Evolutionary conservation across 1,140 invertebrate genomes (phyloP).

Genomic region (Drosophila carrolli): DNA sequence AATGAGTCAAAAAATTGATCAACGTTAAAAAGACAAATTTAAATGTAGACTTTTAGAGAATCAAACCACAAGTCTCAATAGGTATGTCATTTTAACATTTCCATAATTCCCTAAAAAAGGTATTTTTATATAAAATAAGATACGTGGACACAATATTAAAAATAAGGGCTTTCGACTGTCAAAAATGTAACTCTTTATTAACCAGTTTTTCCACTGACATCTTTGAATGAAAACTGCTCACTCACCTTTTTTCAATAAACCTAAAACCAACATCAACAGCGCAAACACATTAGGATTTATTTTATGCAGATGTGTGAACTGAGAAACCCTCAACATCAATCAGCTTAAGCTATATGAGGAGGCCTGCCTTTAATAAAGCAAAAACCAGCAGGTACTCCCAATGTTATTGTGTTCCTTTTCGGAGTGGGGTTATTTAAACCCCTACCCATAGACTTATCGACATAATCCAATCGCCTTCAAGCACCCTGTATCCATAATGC

Average conservation of each 20-base stretch:
- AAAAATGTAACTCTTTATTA: no score
- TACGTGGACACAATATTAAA: not conserved
- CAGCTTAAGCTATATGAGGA: conserved; percentile 26
- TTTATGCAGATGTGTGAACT: conserved; percentile 42
- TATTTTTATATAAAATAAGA: no score
- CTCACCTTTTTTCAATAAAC: conserved; percentile 6
- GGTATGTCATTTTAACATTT: no score
- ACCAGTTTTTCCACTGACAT: not conserved
- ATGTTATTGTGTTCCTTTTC: conserved; percentile 21
- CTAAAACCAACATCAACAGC: conserved; percentile 15
- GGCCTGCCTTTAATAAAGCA: conserved; percentile 31
- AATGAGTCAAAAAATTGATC: no score
- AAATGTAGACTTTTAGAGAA: no score
- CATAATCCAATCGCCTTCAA: conserved; percentile 52
- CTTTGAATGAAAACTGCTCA: not conserved
- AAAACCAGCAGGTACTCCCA: conserved; percentile 26
- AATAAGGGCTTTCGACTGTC: not conserved
- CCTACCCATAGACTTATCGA: conserved; percentile 25
- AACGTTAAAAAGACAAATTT: no score
- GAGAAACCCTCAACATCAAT: conserved; percentile 39
- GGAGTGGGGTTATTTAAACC: not conserved
- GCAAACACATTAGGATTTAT: conserved; percentile 28
- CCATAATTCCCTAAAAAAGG: no score
- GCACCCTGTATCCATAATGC: conserved; percentile 41
- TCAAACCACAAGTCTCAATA: no score